Conservation (phyloP, 1,140 invertebrate species). For the Propsilocerus akamusi region DNA sequence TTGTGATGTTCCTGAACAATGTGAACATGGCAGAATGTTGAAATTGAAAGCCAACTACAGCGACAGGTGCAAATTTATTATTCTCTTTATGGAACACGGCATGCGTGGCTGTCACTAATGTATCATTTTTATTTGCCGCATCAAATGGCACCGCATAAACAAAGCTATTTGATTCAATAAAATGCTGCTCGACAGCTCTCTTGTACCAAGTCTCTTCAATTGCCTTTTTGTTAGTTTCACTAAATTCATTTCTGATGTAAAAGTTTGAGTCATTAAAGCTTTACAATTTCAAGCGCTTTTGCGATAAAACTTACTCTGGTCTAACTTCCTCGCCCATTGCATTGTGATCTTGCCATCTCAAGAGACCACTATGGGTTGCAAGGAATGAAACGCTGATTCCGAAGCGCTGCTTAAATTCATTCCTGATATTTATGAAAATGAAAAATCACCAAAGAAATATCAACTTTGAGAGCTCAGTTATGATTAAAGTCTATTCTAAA, state of each 20-base stretch:
- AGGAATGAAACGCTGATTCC: conserved; percentile 70
- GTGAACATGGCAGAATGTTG: conserved; percentile 53
- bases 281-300: not conserved
- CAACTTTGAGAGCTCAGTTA: not conserved
- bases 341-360: conserved; percentile 57
- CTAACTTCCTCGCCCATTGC: conserved; percentile 17
- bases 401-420: conserved; percentile 63
- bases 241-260: conserved; percentile 27
- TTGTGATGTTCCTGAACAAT: conserved; percentile 64
- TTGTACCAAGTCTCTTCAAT: conserved; percentile 90
- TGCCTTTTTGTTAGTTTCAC: conserved; percentile 45
- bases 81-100: conserved; percentile 58
- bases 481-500: not conserved
- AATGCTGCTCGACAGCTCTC: conserved; percentile 77
- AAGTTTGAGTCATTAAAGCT: not conserved
- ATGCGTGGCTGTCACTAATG: conserved; percentile 69
- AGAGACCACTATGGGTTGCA: conserved; percentile 74
- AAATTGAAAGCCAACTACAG: conserved; percentile 84
- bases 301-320: conserved; percentile 13
- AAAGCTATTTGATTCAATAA: conserved; percentile 59
- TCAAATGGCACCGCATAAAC: conserved; percentile 76
- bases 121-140: conserved; percentile 28
- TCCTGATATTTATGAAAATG: conserved; percentile 27
- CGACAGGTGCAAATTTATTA: conserved; percentile 54
- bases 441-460: not conserved